Evolutionary conservation across 1,140 invertebrate species (phyloP).

Genomic region (Acromyrmex charruanus): DNA sequence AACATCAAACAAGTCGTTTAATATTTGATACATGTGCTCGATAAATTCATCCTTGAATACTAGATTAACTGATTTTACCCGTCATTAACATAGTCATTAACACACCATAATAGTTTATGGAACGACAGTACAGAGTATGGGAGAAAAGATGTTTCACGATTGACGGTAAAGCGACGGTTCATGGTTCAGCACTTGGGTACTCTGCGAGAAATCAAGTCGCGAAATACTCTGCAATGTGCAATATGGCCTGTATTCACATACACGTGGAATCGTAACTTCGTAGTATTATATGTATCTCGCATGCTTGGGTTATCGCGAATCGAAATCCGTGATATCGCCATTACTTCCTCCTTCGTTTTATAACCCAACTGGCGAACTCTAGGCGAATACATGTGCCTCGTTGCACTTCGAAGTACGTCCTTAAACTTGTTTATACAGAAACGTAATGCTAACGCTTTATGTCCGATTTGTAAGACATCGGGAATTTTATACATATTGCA

Average conservation of each 20-base stretch:
- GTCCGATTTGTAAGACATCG: slow-evolving; percentile 1
- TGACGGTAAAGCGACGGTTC: slow-evolving; percentile 41
- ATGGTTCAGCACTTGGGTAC: slow-evolving; percentile 54
- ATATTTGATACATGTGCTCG: slow-evolving; percentile 33
- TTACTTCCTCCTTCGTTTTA: slow-evolving; percentile 57
- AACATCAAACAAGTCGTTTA: neutral
- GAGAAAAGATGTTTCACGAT: slow-evolving; percentile 67
- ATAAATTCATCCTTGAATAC: slow-evolving; percentile 41
- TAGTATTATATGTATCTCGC: slow-evolving; percentile 44
- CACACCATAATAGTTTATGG: slow-evolving; percentile 71
- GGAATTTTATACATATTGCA: slow-evolving; percentile 23
- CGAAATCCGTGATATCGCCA: slow-evolving; percentile 12
- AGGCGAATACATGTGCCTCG: slow-evolving; percentile 32
- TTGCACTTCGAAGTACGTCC: slow-evolving; percentile 34
- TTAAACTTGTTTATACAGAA: slow-evolving; percentile 46
- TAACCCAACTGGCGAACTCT: neutral
- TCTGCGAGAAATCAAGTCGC: neutral
- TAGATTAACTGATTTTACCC: slow-evolving; percentile 57
- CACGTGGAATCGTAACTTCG: slow-evolving; percentile 24
- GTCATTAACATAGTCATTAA: slow-evolving; percentile 71
- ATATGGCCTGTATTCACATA: neutral
- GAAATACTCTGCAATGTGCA: slow-evolving; percentile 17
- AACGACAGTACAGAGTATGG: slow-evolving; percentile 31
- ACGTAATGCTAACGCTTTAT: slow-evolving; percentile 50
- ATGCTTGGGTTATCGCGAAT: slow-evolving; percentile 1